Percentiles rank a stretch among this genome's conserved stretches.
These are phyloP conservation scores for Fissipunctia ypsillon DNA, from an alignment of 2,888 invertebrate species.

Conservation along the genomic window DNA sequence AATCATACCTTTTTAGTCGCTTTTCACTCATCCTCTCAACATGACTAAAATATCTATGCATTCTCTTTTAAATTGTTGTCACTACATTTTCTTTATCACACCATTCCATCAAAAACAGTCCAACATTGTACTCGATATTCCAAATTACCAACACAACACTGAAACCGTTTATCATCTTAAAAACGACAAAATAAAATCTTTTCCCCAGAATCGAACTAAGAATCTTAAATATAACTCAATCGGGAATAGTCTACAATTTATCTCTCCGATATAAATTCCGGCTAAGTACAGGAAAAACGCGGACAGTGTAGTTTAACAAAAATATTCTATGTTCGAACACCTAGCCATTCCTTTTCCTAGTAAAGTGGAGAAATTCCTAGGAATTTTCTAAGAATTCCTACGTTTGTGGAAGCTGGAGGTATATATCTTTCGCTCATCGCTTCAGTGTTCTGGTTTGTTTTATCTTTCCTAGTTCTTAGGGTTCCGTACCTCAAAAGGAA, in stretches of 20 bases:
- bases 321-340: conserved; percentile 51
- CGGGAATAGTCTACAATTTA: conserved; percentile 61
- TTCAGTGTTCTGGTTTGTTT: background rate
- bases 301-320: conserved; percentile 54
- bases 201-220: conserved; percentile 32
- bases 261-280: conserved; percentile 58
- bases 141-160: background rate
- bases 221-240: conserved; percentile 58
- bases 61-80: too few species aligned
- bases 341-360: conserved; percentile 37
- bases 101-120: too few species aligned
- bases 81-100: too few species aligned
- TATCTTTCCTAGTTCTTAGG: background rate
- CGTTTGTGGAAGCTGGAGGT: conserved; percentile 6
- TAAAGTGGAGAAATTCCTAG: conserved; percentile 33
- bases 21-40: background rate
- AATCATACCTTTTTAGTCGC: too few species aligned
- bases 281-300: conserved; percentile 57
- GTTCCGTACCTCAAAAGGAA: background rate
- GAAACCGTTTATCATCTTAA: conserved; percentile 28
- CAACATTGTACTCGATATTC: background rate
- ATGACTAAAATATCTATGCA: background rate
- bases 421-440: conserved; percentile 10
- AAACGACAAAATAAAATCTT: conserved; percentile 12
- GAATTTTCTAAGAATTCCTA: conserved; percentile 30